These are phyloP conservation scores for Sitodiplosis mosellana DNA, from an alignment of 1,140 invertebrate genomes.

Conservation along the genomic window DNA sequence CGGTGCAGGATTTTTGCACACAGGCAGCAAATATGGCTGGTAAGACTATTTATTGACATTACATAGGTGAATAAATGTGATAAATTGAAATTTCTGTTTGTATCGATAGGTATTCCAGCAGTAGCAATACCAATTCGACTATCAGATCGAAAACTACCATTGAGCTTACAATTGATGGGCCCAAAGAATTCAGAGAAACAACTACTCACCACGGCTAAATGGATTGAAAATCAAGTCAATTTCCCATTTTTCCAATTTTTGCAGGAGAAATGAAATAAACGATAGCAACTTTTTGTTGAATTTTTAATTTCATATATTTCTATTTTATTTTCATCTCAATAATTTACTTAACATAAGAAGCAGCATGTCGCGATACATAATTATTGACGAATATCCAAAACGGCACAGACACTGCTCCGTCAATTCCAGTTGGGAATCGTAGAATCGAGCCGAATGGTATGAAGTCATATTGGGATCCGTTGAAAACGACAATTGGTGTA, in stretches of 20 bases:
- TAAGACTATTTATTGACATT: neutral
- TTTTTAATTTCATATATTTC: too few species aligned
- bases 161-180: constrained; percentile 87
- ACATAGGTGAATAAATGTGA: too few species aligned
- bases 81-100: too few species aligned
- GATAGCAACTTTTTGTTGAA: too few species aligned
- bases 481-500: constrained; percentile 1
- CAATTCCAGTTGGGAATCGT: constrained; percentile 1
- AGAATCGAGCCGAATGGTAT: neutral
- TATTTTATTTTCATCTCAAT: too few species aligned
- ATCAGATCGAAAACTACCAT: constrained; percentile 58
- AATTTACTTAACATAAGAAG: neutral
- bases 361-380: neutral
- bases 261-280: too few species aligned
- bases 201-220: constrained; percentile 63
- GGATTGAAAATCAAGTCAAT: constrained; percentile 55
- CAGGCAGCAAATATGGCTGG: constrained; percentile 89
- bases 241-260: constrained; percentile 27
- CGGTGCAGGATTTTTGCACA: constrained; percentile 84
- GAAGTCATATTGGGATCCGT: neutral
- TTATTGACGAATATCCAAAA: constrained; percentile 3
- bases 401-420: constrained; percentile 1
- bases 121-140: constrained; percentile 70
- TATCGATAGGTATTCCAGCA: constrained; percentile 70
- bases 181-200: constrained; percentile 56